Evolutionary conservation across 2,797 vertebrate genomes (phyloP), one percentile per base, ranked within the genome.

Genomic region (Ceyx erithaca): DNA sequence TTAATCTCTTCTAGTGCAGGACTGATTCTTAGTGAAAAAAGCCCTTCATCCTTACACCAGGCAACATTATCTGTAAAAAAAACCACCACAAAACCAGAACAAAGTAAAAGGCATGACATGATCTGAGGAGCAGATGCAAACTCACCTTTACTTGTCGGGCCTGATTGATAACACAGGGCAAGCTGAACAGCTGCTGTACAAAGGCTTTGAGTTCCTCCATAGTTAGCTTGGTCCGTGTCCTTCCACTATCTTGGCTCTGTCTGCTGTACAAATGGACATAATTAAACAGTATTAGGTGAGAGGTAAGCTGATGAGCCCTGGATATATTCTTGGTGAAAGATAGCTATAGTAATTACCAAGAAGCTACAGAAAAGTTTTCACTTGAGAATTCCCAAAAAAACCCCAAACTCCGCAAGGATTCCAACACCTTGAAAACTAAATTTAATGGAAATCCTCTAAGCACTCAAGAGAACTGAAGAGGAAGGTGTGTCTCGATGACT

Each of bases 151-250:
- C 99, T 97, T 99, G 99, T 88, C 98, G 98, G 22, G 99, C 98
- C 97, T 99, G 99, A 96, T 98, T 99, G 97, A 99, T 98, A 96
- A 99, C 93, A 89, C 99, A 99, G 1, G 99, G 99, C 91, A 99
- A 98, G 83, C 98, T 98, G 88, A 98, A 99, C 51, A 99, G 98
- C 94, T 99, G 99, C 52, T 99, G 99, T 64, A 99, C 99, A 63
- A 99, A 99, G 7, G 98, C 99, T 95, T 99, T 99, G 40, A 99
- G 97, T 96, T 99, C 99, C 86, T 99, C 99, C 97, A 99, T 98
- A 0, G 99, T 99, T 84, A 99, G 98, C 93, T 99, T 99, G 87
- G 98, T 99, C 57, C 99, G 98, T 49, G 98, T 98, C 62, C 98
- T 98, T 75, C 98, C 98, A 67, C 97, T 98, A 21, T 99, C 99